A percentile compares a stretch with the other conserved stretches of the same genome.
Conservation (phyloP, 2,113 vertebrate species). For the Nothoprocta perdicaria region DNA sequence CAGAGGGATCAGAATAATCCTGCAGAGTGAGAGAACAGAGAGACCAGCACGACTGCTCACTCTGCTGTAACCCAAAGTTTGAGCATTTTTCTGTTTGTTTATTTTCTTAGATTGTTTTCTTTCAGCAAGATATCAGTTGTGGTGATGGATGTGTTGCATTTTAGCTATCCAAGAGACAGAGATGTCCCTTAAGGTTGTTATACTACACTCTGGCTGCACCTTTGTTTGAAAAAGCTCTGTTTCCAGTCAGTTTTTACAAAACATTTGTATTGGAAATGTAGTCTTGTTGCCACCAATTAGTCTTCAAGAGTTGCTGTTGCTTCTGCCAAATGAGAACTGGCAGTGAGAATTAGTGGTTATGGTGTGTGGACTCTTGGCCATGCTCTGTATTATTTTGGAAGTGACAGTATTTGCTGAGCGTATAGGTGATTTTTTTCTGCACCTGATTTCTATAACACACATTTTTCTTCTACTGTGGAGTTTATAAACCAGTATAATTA, state of each 20-base stretch:
- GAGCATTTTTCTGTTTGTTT: not conserved
- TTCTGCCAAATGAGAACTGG: not conserved
- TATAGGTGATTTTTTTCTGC: not conserved
- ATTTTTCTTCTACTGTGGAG: not conserved
- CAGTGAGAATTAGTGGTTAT: not conserved
- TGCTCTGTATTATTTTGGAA: not conserved
- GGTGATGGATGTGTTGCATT: not conserved
- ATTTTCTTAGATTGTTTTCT: not conserved
- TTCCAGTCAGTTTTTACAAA: not conserved
- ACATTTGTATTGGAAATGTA: not conserved
- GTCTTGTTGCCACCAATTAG: not conserved
- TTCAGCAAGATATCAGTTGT: not conserved
- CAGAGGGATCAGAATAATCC: not conserved
- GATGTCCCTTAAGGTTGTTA: not conserved
- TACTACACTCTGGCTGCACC: accelerated
- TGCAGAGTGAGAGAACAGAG: not conserved
- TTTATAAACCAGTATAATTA: not conserved
- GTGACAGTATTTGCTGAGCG: not conserved
- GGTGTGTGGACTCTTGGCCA: not conserved
- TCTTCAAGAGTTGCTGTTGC: not conserved
- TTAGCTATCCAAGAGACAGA: not conserved
- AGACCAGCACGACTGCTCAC: not conserved
- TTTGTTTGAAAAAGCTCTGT: not conserved
- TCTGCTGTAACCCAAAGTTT: not conserved
- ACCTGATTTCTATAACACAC: not conserved